Base-by-base conservation (phyloP, 2,113 vertebrate genomes). In the Casuarius casuarius region DNA sequence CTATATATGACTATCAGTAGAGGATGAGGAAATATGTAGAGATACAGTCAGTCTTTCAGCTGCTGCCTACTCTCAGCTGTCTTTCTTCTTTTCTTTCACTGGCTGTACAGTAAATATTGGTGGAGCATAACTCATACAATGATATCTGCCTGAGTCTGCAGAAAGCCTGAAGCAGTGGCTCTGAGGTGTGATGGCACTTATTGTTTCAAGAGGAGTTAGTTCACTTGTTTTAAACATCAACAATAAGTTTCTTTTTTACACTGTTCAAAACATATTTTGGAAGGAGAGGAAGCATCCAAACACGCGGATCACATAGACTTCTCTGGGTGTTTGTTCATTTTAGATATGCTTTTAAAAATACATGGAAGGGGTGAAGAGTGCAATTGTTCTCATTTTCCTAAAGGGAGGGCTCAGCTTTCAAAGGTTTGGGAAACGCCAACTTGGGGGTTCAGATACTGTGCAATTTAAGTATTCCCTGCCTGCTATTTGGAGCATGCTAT, bases 361-460 rank as follows among this genome's bases (percentile, higher is more conserved):
- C 51, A 56, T 68, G 56, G 81, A 56, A 93, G 46, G 67, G 35
- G 77, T 91, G 82, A 90, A 66, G 78, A 83, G 51, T 94, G 61
- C 78, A 92, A 79, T 89, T 89, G 91, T 82, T 89, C 84, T 72
- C 89, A 62, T 79, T 90, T 87, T 95, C 78, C 74, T 83, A n/a
- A 85, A 80, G 23, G 71, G 23, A 91, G 42, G 28, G 77, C 73
- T 96, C 91, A 65, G 13, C 89, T 92, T 95, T 94, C 92, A 94
- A 97, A 97, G 89, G 46, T 87, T 94, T 95, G 89, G 78, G 56
- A 92, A 96, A 95, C 72, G 67, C 46, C 87, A 91, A 51, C 63
- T 76, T 92, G 12, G 51, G 78, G 20, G 31, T 83, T 94, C 72
- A 85, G 75, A 71, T 35, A 44, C 75, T 35, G 68, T 68, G 56